Evolutionary conservation across 35 echinoderm and acorn worm genomes (phyloP), one percentile per base, ranked within the genome.

Genomic region (Ophioderma brevispina): DNA sequence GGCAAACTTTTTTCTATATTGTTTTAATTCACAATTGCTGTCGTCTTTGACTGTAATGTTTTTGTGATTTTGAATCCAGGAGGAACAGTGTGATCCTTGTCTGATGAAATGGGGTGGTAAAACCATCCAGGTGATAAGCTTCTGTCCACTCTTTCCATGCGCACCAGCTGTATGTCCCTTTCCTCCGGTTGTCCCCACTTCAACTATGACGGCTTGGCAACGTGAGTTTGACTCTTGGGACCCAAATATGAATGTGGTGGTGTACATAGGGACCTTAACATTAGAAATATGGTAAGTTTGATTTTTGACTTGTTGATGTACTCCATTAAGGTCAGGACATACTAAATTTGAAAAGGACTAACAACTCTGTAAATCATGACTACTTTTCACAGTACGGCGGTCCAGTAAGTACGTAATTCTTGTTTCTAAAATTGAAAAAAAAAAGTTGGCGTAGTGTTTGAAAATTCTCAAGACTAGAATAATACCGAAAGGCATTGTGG

Each of bases 201-300:
- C 96, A 33, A 98, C 96, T 39, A 98, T 98, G 96, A 98, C 96
- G 18, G 92, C 96, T 14, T 98, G 96, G 96, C 96, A 98, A 41
- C 79, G 96, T 32, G 96, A 98, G 84, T 98, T 98, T 88, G 93
- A 82, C 31, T 82, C 90, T 19, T 98, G 96, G 96, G 94, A 90
- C 32, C 86, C 80, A 32, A 78, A 98, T 19, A 80, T 98, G 39
- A 98, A 98, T 63, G 96, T 95, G 0, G 90, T 98, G 38, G 91
- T 95, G 25, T 98, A 98, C 39, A 98, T 98, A 15, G 96, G 96
- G 96, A 98, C 75, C 77, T 98, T 19, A 95, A 98, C 79, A 98
- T 93, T 76, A 95, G 96, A 82, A 98, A 98, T 64, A 90, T 90
- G 86, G 96, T 98, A 80, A 91, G 93, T 91, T 55, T 64, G 17